Evolutionary conservation across 2,113 vertebrate species (phyloP).

Genomic region (Fregata magnificens): DNA sequence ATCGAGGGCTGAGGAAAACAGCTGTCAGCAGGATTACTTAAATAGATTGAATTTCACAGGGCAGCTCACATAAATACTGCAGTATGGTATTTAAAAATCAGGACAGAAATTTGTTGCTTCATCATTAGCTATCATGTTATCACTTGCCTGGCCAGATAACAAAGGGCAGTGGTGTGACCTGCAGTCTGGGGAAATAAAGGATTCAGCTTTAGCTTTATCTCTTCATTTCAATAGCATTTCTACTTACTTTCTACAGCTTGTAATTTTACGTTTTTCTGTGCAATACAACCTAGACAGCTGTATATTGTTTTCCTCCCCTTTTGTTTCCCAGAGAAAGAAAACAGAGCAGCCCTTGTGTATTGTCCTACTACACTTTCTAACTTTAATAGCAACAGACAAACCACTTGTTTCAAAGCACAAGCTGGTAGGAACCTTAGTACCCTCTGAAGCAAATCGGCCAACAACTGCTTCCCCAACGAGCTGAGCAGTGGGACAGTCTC

Average conservation of each 20-base stretch:
- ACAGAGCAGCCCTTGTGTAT: not conserved
- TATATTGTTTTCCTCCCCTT: not conserved
- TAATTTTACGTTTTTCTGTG: not conserved
- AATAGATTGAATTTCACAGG: conserved; percentile 15
- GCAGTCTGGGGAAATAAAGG: not conserved
- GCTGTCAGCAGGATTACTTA: conserved; percentile 60
- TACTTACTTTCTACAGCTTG: not conserved
- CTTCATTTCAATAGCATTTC: not conserved
- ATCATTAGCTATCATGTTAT: not conserved
- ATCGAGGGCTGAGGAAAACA: conserved; percentile 40
- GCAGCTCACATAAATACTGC: not conserved
- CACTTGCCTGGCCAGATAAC: not conserved
- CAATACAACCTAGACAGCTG: not conserved
- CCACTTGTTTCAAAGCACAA: not conserved
- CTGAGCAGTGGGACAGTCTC: not conserved
- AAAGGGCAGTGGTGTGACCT: not conserved
- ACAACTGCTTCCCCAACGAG: rapidly evolving
- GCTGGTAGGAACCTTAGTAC: not conserved
- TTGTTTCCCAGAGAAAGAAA: not conserved
- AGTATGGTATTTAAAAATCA: not conserved
- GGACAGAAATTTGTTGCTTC: not conserved
- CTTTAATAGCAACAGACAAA: not conserved
- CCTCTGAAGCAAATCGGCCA: not conserved
- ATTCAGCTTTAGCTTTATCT: not conserved
- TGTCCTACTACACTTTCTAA: not conserved